These are phyloP conservation scores for Drepana arcuata DNA, from an alignment of 1,140 invertebrate genomes.

Conservation along the genomic window DNA sequence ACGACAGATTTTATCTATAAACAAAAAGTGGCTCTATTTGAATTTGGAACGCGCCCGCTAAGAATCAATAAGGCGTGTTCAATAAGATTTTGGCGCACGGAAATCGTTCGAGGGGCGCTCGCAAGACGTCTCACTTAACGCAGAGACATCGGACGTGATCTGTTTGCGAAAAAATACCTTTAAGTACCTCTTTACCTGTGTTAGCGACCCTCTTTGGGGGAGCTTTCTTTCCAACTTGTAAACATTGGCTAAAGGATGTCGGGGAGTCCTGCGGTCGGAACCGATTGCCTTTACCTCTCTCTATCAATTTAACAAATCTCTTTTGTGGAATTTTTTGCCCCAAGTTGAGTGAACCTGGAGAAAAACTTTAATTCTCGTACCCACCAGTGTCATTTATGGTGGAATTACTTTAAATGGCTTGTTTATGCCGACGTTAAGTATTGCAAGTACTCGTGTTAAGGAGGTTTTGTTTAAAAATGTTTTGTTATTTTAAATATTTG, in stretches of 20 bases:
- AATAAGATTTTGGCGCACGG: constrained; percentile 34
- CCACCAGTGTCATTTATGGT: no score
- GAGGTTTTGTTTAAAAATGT: no score
- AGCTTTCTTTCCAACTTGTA: constrained; percentile 40
- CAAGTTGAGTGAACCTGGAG: no score
- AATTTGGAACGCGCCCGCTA: constrained; percentile 3
- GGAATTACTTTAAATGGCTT: no score
- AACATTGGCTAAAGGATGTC: constrained; percentile 47
- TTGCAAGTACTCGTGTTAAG: no score
- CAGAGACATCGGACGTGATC: constrained; percentile 57
- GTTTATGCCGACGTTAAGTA: no score
- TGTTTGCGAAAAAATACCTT: constrained; percentile 60
- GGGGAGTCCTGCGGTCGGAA: constrained; percentile 36
- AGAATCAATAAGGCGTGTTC: constrained; percentile 41
- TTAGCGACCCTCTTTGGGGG: constrained; percentile 27
- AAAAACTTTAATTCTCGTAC: no score
- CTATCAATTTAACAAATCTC: no score
- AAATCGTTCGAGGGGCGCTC: constrained; percentile 30
- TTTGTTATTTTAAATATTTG: no score
- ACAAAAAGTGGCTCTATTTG: not conserved
- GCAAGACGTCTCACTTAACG: constrained; percentile 64
- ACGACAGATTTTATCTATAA: no score
- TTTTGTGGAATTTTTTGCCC: no score
- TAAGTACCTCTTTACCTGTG: constrained; percentile 62
- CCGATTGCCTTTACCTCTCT: constrained; percentile 32